These are phyloP conservation scores for Pangasius krempfi DNA, from an alignment of 2,797 vertebrate species.

Conservation along the genomic window DNA sequence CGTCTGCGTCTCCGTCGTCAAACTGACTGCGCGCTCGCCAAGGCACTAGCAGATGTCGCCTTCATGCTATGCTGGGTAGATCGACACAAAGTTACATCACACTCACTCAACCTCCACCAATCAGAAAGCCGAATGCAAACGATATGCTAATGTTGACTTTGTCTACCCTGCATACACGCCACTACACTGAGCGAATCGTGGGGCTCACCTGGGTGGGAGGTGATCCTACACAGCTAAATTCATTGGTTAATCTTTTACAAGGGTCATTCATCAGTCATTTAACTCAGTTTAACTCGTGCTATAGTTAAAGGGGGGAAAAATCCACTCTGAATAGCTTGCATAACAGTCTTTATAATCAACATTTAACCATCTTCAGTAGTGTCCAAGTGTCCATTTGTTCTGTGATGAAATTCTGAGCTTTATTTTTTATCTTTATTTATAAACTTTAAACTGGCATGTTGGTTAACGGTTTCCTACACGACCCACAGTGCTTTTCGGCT, in stretches of 20 bases:
- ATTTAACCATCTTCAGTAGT: too few species aligned
- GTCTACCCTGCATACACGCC: background rate
- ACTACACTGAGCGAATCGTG: background rate
- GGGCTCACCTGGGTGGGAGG: slow-evolving; percentile 16
- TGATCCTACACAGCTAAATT: background rate
- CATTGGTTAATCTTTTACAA: background rate
- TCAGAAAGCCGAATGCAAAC: background rate
- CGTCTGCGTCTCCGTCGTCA: background rate
- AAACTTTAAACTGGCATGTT: background rate
- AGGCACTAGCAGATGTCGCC: background rate
- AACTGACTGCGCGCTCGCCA: background rate
- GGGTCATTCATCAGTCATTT: background rate
- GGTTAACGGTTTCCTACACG: background rate
- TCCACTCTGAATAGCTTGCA: background rate
- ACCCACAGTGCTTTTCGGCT: background rate
- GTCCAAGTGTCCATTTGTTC: too few species aligned
- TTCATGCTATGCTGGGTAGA: background rate
- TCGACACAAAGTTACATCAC: background rate
- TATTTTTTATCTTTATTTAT: background rate
- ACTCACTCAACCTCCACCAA: background rate
- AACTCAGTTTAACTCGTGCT: background rate
- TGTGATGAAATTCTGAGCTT: background rate
- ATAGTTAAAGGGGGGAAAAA: background rate
- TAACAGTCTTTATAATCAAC: background rate
- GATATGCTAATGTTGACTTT: background rate